Evolutionary conservation across 2,888 invertebrate species (phyloP).

Genomic region (Drosophila fungiperda): DNA sequence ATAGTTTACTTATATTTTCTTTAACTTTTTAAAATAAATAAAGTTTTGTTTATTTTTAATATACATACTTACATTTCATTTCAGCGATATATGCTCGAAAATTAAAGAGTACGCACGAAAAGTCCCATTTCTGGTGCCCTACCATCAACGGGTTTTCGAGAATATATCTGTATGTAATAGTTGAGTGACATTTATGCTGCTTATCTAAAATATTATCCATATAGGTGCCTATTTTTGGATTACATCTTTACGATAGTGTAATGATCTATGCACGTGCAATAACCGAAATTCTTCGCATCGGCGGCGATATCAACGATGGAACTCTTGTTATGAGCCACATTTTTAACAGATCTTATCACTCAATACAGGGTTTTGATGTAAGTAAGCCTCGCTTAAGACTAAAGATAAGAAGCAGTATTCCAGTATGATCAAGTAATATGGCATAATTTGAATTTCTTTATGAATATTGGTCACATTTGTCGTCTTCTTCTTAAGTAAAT

Average conservation of each 20-base stretch:
- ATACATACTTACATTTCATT: slow-evolving; percentile 42
- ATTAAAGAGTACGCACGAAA: slow-evolving; percentile 90
- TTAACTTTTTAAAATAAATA: not conserved
- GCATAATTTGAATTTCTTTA: not conserved
- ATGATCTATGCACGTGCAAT: slow-evolving; percentile 94
- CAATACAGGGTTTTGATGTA: slow-evolving; percentile 92
- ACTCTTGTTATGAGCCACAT: slow-evolving; percentile 91
- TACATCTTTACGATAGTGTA: slow-evolving; percentile 94
- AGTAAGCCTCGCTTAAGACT: slow-evolving; percentile 17
- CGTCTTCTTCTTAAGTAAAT: no score
- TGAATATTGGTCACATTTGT: not conserved
- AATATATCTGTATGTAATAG: slow-evolving; percentile 87
- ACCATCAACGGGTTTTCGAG: slow-evolving; percentile 90
- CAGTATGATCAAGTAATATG: not conserved
- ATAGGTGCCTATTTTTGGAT: slow-evolving; percentile 92
- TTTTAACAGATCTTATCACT: slow-evolving; percentile 90
- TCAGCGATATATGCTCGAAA: slow-evolving; percentile 89
- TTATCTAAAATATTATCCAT: not conserved
- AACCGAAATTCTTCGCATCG: slow-evolving; percentile 89
- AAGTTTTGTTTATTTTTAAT: not conserved
- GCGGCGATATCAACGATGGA: slow-evolving; percentile 91
- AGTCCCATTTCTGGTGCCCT: slow-evolving; percentile 92
- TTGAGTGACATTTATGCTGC: no score
- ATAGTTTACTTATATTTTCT: not conserved
- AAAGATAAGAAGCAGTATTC: not conserved